phyloP scores from a whole-genome alignment of 2,113 vertebrate genomes.

The Perognathus longimembris region DNA sequence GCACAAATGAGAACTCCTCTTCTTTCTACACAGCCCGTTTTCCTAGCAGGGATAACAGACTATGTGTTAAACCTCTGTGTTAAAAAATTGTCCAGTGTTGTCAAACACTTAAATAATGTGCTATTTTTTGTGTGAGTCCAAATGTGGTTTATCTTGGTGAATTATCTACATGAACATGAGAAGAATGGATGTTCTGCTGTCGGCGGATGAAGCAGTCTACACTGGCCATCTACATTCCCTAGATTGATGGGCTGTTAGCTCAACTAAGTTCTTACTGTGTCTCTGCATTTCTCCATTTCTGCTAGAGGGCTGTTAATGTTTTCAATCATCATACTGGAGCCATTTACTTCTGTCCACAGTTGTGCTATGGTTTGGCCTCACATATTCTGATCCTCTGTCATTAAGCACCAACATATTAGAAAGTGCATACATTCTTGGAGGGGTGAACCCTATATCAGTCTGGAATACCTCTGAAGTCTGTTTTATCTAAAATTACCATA shows the following conservation, averaged over 20 bases:
- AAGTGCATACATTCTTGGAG: background rate
- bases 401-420: background rate
- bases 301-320: no score
- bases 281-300: background rate
- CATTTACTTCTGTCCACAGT: background rate
- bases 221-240: background rate
- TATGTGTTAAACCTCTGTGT: background rate
- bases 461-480: background rate
- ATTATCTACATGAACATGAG: background rate
- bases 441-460: background rate
- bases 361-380: background rate
- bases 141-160: background rate
- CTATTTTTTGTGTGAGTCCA: background rate
- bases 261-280: background rate
- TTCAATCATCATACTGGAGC: background rate
- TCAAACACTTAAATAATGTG: background rate
- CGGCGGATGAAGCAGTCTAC: background rate
- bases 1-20: background rate
- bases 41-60: background rate
- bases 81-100: no score
- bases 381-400: background rate
- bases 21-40: background rate
- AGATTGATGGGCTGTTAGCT: background rate
- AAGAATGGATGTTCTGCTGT: background rate
- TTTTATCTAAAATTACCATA: background rate